A percentile compares a stretch with the other conserved stretches of the same genome.
Evolutionary conservation across 2,113 vertebrate genomes (phyloP).

Genomic region (Ameiurus melas): DNA sequence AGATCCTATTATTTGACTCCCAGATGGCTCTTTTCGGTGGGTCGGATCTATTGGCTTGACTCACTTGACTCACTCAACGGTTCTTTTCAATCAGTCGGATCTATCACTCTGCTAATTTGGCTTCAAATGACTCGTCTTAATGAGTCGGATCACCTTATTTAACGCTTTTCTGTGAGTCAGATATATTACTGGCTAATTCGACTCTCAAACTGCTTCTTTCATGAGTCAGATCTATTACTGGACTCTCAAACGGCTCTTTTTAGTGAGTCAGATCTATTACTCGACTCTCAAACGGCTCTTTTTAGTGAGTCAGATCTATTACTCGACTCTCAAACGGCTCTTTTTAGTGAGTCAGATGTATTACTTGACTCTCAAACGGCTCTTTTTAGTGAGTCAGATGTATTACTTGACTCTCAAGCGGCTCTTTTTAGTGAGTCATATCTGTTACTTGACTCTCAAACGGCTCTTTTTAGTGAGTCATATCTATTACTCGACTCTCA

Average conservation of each 20-base stretch:
- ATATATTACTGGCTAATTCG: background rate
- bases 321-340: background rate
- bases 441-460: no score
- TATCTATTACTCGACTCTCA: no score
- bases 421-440: no score
- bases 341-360: background rate
- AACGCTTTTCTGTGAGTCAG: background rate
- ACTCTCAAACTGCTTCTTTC: background rate
- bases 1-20: background rate
- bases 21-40: background rate
- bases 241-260: background rate
- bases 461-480: no score
- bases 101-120: no score
- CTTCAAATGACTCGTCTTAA: background rate
- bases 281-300: background rate
- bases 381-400: background rate
- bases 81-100: background rate
- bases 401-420: no score
- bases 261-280: background rate
- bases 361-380: background rate
- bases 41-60: background rate
- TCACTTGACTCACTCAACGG: background rate
- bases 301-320: background rate
- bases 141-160: background rate
- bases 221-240: background rate